A percentile compares a stretch with the other conserved stretches of the same genome.
phyloP scores from a whole-genome alignment of 53 echinoderm and acorn worm species.

The Actinopyga echinites region DNA sequence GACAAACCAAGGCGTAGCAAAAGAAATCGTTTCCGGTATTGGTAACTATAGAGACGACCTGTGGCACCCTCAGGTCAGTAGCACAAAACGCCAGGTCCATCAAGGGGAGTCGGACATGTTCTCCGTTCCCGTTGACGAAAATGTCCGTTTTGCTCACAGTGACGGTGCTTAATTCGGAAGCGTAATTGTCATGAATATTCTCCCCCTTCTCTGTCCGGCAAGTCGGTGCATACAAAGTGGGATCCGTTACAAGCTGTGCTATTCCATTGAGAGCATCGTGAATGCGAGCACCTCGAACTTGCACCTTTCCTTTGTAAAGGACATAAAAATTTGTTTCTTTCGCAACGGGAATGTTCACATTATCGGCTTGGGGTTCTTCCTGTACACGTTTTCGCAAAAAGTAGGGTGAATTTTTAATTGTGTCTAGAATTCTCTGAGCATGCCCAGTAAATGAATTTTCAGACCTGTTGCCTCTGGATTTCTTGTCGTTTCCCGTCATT shows the following conservation, averaged over 20 bases:
- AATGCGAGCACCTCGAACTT: constrained; percentile 25
- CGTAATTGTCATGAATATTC: constrained; percentile 35
- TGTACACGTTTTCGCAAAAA: constrained; percentile 20
- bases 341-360: not conserved
- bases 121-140: not conserved
- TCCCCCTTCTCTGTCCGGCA: constrained; percentile 31
- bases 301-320: constrained; percentile 28
- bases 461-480: not conserved
- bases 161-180: constrained; percentile 28
- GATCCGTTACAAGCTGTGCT: constrained; percentile 18
- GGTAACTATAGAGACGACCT: constrained; percentile 31
- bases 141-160: constrained; percentile 21
- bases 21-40: constrained; percentile 28
- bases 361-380: not conserved
- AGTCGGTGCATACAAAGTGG: constrained; percentile 30
- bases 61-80: constrained; percentile 29
- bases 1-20: constrained; percentile 30
- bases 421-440: constrained; percentile 25
- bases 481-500: constrained; percentile 23
- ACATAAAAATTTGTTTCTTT: not conserved
- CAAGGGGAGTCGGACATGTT: constrained; percentile 5
- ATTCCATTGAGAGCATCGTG: constrained; percentile 34
- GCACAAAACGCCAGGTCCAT: constrained; percentile 39
- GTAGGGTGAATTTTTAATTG: constrained; percentile 34
- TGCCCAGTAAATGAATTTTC: constrained; percentile 4